These are phyloP conservation scores for Lordiphosa collinella DNA, from an alignment of 1,140 invertebrate genomes.

Conservation along the genomic window DNA sequence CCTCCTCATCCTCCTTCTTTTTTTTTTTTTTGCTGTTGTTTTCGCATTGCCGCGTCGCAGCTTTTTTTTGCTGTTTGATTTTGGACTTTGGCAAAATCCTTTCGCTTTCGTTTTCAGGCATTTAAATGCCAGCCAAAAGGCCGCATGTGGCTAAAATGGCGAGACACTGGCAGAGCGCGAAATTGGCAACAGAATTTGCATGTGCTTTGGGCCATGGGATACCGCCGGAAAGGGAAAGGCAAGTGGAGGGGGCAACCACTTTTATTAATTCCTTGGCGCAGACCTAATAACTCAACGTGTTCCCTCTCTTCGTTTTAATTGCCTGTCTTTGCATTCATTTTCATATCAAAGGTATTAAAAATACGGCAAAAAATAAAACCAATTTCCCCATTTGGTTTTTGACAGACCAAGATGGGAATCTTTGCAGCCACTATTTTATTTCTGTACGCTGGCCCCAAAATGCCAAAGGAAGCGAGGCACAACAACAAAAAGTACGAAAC, in stretches of 20 bases:
- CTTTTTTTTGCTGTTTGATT: conserved; percentile 70
- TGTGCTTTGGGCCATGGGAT: conserved; percentile 5
- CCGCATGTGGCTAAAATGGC: conserved; percentile 39
- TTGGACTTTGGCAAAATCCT: conserved; percentile 76
- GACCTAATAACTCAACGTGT: conserved; percentile 7
- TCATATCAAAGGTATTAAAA: conserved; percentile 33
- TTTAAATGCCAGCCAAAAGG: conserved; percentile 56
- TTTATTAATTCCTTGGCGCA: conserved; percentile 2
- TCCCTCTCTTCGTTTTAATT: conserved; percentile 41
- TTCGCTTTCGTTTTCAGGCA: conserved; percentile 77
- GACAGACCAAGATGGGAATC: conserved; percentile 33
- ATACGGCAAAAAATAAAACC: conserved; percentile 19
- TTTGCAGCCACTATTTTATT: conserved; percentile 56
- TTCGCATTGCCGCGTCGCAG: conserved; percentile 51
- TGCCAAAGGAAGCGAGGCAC: conserved; percentile 36
- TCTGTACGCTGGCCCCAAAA: conserved; percentile 54
- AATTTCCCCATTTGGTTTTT: conserved; percentile 55
- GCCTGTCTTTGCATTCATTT: conserved; percentile 56
- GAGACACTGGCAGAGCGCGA: conserved; percentile 49
- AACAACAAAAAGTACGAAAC: conserved; percentile 42
- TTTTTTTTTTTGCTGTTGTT: conserved; percentile 11
- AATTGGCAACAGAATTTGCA: conserved; percentile 49
- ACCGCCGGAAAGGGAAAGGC: neutral
- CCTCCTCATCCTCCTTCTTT: conserved; percentile 13
- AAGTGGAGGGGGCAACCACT: neutral